Conservation (phyloP, 2,113 vertebrate genomes). For the Sebastes schlegelii region DNA sequence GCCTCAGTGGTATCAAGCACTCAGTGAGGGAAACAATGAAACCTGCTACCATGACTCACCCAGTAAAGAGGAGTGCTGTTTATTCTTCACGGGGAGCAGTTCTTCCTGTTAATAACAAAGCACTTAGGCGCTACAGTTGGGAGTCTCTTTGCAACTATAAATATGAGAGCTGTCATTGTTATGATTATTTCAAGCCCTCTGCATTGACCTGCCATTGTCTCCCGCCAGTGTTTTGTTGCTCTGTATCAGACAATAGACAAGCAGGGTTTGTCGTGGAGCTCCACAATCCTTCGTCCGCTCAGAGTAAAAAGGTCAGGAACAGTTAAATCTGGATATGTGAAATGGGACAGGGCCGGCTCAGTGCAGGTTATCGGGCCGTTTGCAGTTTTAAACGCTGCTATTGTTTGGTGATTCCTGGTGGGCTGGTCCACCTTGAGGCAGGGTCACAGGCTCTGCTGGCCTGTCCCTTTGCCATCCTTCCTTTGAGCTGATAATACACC, state of each 20-base stretch:
- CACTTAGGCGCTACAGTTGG: slow-evolving; percentile 42
- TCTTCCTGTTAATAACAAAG: slow-evolving; percentile 76
- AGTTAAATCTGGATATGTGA: slow-evolving; percentile 57
- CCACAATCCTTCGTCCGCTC: slow-evolving; percentile 54
- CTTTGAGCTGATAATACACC: slow-evolving; percentile 44
- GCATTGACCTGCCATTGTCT: slow-evolving; percentile 72
- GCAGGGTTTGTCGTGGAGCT: slow-evolving; percentile 22
- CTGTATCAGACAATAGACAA: slow-evolving; percentile 55
- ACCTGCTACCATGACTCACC: slow-evolving; percentile 47
- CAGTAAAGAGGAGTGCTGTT: slow-evolving; percentile 56
- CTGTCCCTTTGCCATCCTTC: slow-evolving; percentile 36
- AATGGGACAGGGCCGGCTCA: slow-evolving; percentile 1
- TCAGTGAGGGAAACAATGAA: slow-evolving; percentile 46
- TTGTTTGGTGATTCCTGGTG: slow-evolving; percentile 31
- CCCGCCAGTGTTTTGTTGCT: slow-evolving; percentile 39
- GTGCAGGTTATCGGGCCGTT: not conserved
- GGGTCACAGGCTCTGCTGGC: slow-evolving; percentile 24
- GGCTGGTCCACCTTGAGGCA: slow-evolving; percentile 15
- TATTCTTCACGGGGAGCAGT: slow-evolving; percentile 58
- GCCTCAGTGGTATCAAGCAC: slow-evolving; percentile 1
- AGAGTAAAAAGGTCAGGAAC: slow-evolving; percentile 50
- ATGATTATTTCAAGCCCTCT: slow-evolving; percentile 68
- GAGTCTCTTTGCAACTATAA: slow-evolving; percentile 71
- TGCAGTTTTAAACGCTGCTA: slow-evolving; percentile 16
- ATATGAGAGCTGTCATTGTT: slow-evolving; percentile 75